These are phyloP conservation scores for Sigmodon hispidus DNA, from an alignment of 2,113 vertebrate species.

Conservation along the genomic window DNA sequence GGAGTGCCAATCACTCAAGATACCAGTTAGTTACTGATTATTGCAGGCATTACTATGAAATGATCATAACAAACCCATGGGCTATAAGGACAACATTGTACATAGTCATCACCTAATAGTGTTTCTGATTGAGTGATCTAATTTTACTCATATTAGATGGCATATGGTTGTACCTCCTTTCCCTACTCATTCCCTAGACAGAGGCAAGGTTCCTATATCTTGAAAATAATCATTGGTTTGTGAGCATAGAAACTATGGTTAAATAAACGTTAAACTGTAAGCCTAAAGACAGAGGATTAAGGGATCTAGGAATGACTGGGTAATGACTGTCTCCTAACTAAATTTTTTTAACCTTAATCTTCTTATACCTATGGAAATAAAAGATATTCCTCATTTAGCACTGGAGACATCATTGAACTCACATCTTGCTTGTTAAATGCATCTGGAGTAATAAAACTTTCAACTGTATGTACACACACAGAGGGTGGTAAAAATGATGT, in stretches of 20 bases:
- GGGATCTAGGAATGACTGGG: background rate
- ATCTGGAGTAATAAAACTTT: background rate
- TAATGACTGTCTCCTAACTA: background rate
- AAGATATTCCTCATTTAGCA: background rate
- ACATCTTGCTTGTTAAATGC: background rate
- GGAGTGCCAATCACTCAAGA: background rate
- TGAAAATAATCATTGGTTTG: background rate
- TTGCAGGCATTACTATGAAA: background rate
- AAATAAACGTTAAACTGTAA: background rate
- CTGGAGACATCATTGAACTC: background rate
- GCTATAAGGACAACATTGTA: background rate
- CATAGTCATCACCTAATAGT: background rate
- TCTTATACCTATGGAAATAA: background rate
- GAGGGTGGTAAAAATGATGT: background rate
- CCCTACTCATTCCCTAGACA: background rate
- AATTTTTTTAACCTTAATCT: background rate
- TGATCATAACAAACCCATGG: background rate
- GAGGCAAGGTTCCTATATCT: background rate
- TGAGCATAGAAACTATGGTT: too few species aligned
- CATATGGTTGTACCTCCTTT: background rate
- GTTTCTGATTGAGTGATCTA: background rate
- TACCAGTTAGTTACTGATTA: background rate
- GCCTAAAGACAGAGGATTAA: background rate
- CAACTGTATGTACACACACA: background rate
- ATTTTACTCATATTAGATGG: background rate